phyloP scores from a whole-genome alignment of 2,113 vertebrate species.

The Psophia crepitans region DNA sequence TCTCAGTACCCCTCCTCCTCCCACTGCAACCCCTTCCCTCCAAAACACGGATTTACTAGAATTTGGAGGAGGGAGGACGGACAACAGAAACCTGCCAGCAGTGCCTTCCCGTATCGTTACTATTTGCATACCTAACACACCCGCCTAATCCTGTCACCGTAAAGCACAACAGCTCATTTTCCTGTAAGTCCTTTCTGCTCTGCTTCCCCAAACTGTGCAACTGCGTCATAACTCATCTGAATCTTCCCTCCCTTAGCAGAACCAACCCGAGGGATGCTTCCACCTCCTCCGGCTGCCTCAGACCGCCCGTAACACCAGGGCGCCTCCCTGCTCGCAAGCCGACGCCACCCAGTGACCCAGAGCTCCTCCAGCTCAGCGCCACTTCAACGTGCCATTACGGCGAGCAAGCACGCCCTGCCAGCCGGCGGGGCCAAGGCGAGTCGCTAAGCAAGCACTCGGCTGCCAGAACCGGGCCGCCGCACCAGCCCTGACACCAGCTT shows the following conservation, averaged over 20 bases:
- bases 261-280: background rate
- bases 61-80: background rate
- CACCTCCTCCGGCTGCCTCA: background rate
- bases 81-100: background rate
- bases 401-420: background rate
- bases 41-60: background rate
- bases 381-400: background rate
- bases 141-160: background rate
- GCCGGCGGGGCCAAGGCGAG: background rate
- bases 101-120: background rate
- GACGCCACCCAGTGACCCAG: background rate
- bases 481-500: rapidly evolving
- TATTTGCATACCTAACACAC: background rate
- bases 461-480: background rate
- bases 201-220: background rate
- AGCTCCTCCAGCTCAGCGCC: rapidly evolving
- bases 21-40: background rate
- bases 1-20: background rate
- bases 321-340: background rate
- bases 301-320: background rate
- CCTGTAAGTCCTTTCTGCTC: background rate
- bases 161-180: background rate
- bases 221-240: background rate
- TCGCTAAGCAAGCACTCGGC: no score
- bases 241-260: background rate